These are phyloP conservation scores for Pelochelys cantorii DNA, from an alignment of 2,797 vertebrate genomes.

Conservation along the genomic window DNA sequence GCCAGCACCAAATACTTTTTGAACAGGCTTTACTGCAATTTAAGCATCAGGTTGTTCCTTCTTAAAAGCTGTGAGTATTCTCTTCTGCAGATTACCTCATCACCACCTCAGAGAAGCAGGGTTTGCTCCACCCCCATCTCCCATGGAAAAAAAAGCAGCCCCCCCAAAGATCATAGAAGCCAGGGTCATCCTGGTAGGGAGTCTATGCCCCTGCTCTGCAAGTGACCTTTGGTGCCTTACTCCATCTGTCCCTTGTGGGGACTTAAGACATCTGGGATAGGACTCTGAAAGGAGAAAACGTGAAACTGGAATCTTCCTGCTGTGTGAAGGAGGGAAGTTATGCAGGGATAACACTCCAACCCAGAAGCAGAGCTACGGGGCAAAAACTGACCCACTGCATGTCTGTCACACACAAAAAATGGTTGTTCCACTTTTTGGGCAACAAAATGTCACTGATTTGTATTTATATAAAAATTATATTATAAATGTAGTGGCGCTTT, in stretches of 20 bases:
- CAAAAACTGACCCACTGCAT: not conserved
- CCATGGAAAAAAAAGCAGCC: not conserved
- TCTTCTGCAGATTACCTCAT: not conserved
- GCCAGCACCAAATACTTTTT: not conserved
- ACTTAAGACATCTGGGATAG: not conserved
- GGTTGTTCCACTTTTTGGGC: not conserved
- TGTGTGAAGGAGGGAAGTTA: not conserved
- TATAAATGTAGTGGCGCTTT: no score
- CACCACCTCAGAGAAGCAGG: not conserved
- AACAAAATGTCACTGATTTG: rapidly evolving
- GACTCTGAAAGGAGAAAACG: not conserved
- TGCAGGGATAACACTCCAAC: not conserved
- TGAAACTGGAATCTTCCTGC: not conserved
- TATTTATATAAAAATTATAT: no score
- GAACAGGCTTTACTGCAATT: not conserved
- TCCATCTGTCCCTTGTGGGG: not conserved
- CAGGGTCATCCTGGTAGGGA: not conserved
- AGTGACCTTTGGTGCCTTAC: not conserved
- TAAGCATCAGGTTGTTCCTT: not conserved
- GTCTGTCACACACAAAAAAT: not conserved
- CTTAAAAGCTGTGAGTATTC: not conserved
- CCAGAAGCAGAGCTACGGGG: not conserved
- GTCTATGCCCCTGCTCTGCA: not conserved
- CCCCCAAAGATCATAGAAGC: not conserved
- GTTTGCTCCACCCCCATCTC: not conserved